Conservation (phyloP, 1,140 invertebrate species). For the Heterodera schachtii region DNA sequence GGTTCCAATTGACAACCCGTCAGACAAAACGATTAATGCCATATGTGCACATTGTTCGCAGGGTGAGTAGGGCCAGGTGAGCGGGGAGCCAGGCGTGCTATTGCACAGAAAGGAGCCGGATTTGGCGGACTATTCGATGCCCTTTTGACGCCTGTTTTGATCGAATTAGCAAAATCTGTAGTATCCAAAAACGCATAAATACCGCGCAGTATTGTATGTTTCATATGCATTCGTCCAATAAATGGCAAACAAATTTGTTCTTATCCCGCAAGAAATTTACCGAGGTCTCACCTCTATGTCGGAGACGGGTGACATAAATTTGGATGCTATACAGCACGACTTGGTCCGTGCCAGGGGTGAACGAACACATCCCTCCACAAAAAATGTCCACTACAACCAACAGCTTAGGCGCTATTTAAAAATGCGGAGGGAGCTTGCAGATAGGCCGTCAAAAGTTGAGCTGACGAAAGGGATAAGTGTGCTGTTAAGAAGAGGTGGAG, state of each 20-base stretch:
- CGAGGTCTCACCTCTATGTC: too few relatives aligned
- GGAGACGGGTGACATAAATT: background rate
- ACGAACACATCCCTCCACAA: background rate
- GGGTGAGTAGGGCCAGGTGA: conserved; percentile 11
- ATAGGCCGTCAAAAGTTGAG: background rate
- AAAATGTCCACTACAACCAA: conserved; percentile 20
- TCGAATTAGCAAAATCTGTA: background rate
- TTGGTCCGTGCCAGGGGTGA: background rate
- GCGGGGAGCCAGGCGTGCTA: background rate
- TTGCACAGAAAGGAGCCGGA: conserved; percentile 10
- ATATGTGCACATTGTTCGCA: conserved; percentile 8
- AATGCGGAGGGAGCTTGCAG: conserved; percentile 11
- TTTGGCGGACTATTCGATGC: conserved; percentile 2
- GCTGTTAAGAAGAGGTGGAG: too few relatives aligned
- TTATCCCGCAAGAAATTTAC: conserved; percentile 7
- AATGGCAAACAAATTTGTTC: conserved; percentile 28
- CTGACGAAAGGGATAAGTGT: background rate
- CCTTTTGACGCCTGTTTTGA: conserved; percentile 8
- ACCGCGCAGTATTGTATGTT: background rate
- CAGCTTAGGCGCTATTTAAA: background rate
- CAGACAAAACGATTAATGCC: conserved; percentile 24
- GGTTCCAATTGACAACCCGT: conserved; percentile 7
- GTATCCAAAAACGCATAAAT: conserved; percentile 1
- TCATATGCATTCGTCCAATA: background rate
- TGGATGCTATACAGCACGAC: background rate